Evolutionary conservation across 53 echinoderm and acorn worm genomes (phyloP).

Genomic region (Patiria pectinifera): DNA sequence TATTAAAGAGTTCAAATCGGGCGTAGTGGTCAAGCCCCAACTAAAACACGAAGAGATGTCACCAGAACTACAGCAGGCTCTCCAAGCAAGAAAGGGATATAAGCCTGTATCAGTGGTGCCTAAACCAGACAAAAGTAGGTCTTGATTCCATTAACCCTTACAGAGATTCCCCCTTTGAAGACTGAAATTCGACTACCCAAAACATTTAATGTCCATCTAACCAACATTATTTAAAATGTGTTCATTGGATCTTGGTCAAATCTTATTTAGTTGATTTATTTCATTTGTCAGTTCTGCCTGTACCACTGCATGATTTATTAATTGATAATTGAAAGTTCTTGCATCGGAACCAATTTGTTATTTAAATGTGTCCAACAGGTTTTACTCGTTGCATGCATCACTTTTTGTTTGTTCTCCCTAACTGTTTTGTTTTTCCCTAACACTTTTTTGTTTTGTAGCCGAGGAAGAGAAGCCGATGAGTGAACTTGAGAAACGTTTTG

Average conservation of each 20-base stretch:
- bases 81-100: constrained; percentile 42
- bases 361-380: neutral
- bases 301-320: neutral
- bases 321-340: neutral
- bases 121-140: constrained; percentile 60
- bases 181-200: neutral
- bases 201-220: neutral
- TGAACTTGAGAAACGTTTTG: constrained; percentile 55
- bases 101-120: constrained; percentile 32
- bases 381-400: neutral
- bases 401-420: constrained; percentile 1
- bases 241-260: neutral
- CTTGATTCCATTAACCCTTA: constrained; percentile 8
- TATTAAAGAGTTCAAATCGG: constrained; percentile 56
- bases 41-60: constrained; percentile 56
- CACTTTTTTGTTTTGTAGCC: constrained; percentile 25
- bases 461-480: constrained; percentile 37
- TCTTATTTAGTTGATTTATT: neutral
- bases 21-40: constrained; percentile 49
- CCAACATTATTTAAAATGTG: neutral
- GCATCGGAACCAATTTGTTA: neutral
- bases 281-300: neutral
- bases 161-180: neutral
- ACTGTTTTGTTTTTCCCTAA: constrained; percentile 16
- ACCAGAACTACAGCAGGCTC: constrained; percentile 51